Base-by-base conservation (phyloP, 2,888 invertebrate genomes). In the Caenorhabditis japonica region DNA sequence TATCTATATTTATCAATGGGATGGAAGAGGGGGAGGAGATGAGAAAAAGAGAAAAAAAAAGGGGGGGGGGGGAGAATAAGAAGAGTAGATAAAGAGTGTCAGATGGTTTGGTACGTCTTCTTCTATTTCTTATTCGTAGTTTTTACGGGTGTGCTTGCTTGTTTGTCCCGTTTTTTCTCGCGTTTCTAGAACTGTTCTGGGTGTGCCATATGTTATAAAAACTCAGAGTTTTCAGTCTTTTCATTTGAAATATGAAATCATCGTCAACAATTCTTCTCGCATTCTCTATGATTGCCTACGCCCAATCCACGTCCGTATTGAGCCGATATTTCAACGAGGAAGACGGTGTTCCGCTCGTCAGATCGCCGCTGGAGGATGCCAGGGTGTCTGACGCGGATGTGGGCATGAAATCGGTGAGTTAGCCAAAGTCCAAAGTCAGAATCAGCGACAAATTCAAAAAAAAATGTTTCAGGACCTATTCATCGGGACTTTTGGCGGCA, bases 391-490 rank as follows among this genome's bases (percentile, higher is more conserved):
- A 66, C 55, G 72, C 72, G 0, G 72, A 72, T 38, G 72, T 72
- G n/a, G 72, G 72, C 49, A 72, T 72, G 72, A 72, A 72, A 72
- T 72, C 72, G 19, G 72, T 72, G 15, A 17, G 62, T 23, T 43
- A 23, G 12, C 23, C n/a, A n/a, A n/a, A n/a, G n/a, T n/a, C n/a
- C n/a, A n/a, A n/a, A n/a, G n/a, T n/a, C n/a, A n/a, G n/a, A n/a
- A n/a, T n/a, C n/a, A n/a, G n/a, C n/a, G n/a, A n/a, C n/a, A n/a
- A 30, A 39, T 38, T 0, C 7, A 21, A 21, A n/a, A 25, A 17
- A 36, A 1, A 8, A 0, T 36, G n/a, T 62, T 56, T 21, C 12
- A 71, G 66, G 60, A 60, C 38, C 17, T 59, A 38, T 72, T 55
- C 41, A 66, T 72, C 27, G 72, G 72, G 43, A 55, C 64, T 21